Conservation (phyloP, 2,888 invertebrate species). For the Dolomedes plantarius region DNA sequence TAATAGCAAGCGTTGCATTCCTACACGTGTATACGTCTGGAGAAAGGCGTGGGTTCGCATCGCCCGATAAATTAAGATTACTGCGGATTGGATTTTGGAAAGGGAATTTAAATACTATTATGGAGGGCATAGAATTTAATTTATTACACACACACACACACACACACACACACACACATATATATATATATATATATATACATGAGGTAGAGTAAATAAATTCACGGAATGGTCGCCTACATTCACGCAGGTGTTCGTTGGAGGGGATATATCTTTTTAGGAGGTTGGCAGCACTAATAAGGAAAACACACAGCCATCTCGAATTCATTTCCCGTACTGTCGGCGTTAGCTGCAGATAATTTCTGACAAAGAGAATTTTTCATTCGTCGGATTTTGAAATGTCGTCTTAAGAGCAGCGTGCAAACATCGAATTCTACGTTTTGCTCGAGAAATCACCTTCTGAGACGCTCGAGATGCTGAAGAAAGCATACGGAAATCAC, state of each 20-base stretch:
- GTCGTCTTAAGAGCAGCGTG: slow-evolving; percentile 15
- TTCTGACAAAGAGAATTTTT: background rate
- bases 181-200: too few relatives aligned
- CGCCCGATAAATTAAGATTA: too few relatives aligned
- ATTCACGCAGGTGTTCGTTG: background rate
- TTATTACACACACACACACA: too few relatives aligned
- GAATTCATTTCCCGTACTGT: background rate
- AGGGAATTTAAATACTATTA: too few relatives aligned
- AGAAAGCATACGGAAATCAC: slow-evolving; percentile 25
- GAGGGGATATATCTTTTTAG: background rate
- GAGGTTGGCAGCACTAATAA: slow-evolving; percentile 7
- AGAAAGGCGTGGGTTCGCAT: too few relatives aligned
- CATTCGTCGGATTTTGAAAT: slow-evolving; percentile 3
- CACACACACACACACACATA: too few relatives aligned
- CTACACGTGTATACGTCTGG: too few relatives aligned
- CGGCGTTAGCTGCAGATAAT: background rate
- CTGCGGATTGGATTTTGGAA: too few relatives aligned
- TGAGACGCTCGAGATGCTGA: slow-evolving; percentile 27
- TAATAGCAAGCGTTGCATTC: too few relatives aligned
- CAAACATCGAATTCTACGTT: slow-evolving; percentile 37
- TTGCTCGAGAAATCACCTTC: slow-evolving; percentile 15
- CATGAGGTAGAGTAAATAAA: background rate
- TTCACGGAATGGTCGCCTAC: background rate
- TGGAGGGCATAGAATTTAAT: too few relatives aligned
- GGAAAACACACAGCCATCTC: background rate